phyloP scores from a whole-genome alignment of 2,797 vertebrate species.

The Sebastes itinus region DNA sequence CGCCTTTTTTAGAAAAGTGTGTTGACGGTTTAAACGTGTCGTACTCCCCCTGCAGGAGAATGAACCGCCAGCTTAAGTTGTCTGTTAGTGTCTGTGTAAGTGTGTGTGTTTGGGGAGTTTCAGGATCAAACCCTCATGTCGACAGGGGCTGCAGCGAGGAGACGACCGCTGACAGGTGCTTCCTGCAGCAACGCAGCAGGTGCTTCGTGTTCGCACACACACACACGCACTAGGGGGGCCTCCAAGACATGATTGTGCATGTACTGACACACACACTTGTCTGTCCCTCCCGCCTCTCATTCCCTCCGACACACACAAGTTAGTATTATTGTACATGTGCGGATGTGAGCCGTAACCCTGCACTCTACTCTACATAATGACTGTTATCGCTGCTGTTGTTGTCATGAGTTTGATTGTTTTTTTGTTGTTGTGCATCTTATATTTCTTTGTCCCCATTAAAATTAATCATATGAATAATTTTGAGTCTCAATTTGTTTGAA shows the following conservation, averaged over 20 bases:
- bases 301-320: conserved; percentile 18
- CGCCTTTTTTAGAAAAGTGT: not conserved
- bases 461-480: fast-evolving
- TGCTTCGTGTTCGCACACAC: conserved; percentile 55
- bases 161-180: conserved; percentile 81
- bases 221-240: not conserved
- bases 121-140: conserved; percentile 80
- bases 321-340: not conserved
- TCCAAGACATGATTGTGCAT: not conserved
- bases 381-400: not conserved
- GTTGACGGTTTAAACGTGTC: conserved; percentile 38
- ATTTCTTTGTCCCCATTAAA: not conserved
- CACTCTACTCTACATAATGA: not conserved
- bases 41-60: conserved; percentile 13
- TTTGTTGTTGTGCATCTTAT: not conserved
- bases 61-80: conserved; percentile 66
- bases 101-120: conserved; percentile 73
- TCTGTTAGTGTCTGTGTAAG: conserved; percentile 79
- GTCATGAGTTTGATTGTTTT: not conserved
- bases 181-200: conserved; percentile 78
- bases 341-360: not conserved
- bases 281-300: not conserved
- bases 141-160: conserved; percentile 65
- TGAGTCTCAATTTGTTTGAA: not conserved
- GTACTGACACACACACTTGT: conserved; percentile 1